Base-by-base conservation (phyloP, 2,797 vertebrate species). In the Miichthys miiuy region DNA sequence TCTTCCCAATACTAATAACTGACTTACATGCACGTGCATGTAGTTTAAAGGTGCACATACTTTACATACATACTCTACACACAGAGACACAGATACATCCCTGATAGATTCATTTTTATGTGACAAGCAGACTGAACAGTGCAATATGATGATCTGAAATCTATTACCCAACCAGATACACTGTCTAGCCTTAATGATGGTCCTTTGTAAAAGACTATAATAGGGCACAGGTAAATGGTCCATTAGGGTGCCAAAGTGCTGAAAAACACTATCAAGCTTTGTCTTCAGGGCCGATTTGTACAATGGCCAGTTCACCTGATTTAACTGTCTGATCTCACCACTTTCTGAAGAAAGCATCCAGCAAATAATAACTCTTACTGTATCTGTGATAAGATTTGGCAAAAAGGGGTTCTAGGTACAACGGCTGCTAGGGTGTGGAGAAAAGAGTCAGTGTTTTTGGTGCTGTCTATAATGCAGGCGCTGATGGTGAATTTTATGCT, bases 141-240 rank as follows among this genome's bases (percentile, higher is more conserved):
- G 50, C 21, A 46, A 47, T 58, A 67, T 34, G 66, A 67, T 67
- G 20, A 79, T 71, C 25, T 85, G 18, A 82, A 87, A 81, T 82
- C 76, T 65, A 56, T 83, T 68, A 23, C 47, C 38, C 5, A 0
- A 48, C 48, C n/a, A 21, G 68, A 67, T 83, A 56, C 38, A 75
- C 84, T 70, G 66, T 75, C 69, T 81, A 54, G 52, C 48, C 48
- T 76, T 78, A 86, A 87, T 77, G 67, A 18, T 50, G 34, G 55
- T 57, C 51, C 62, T 87, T 76, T 87, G 78, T 70, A 56, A 68
- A 61, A 64, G 34, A 67, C 25, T 57, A 27, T 74, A 79, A 82
- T 77, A 71, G 75, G 79, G 55, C 63, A 27, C 61, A 62, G 65
- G 79, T 82, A 89, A 85, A 86, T 82, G 78, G 61, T 73, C 85